Evolutionary conservation across 1,140 invertebrate genomes (phyloP).

Genomic region (Tetramorium parvispinum): DNA sequence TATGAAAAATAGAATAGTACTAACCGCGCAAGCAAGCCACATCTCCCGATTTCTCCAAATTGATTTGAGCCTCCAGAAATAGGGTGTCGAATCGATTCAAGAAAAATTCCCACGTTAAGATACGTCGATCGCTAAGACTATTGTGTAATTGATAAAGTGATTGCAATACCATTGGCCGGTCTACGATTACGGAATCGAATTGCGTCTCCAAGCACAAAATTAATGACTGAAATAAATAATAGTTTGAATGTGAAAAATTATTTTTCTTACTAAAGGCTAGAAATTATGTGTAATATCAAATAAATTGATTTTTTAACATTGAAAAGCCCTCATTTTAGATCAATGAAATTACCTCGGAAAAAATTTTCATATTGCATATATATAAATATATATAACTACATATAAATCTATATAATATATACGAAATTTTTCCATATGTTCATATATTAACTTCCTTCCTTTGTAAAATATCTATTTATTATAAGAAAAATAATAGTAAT

Average conservation of each 20-base stretch:
- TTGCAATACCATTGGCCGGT: constrained; percentile 98
- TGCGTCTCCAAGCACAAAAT: constrained; percentile 96
- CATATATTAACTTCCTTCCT: too few relatives aligned
- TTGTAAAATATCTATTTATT: too few relatives aligned
- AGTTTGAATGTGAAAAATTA: neutral
- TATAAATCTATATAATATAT: too few relatives aligned
- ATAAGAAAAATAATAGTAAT: too few relatives aligned
- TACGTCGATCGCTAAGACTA: constrained; percentile 94
- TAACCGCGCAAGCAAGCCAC: constrained; percentile 93
- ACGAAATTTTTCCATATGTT: too few relatives aligned
- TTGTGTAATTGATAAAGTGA: constrained; percentile 98
- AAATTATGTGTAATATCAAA: neutral
- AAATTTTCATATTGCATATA: too few relatives aligned
- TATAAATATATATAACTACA: too few relatives aligned
- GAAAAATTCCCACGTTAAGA: constrained; percentile 99
- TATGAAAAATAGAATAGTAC: constrained; percentile 7
- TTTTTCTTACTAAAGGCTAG: neutral
- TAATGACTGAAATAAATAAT: constrained; percentile 88
- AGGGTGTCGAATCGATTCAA: constrained; percentile 98
- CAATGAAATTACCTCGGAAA: too few relatives aligned
- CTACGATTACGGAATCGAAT: constrained; percentile 97
- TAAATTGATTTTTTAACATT: neutral
- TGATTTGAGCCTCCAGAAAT: constrained; percentile 97
- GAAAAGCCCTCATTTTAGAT: neutral
- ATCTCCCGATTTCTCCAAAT: constrained; percentile 93